Evolutionary conservation across 64 coral and sea anemone species (phyloP), one percentile per base, ranked within the genome.

Genomic region (Montipora sp.): DNA sequence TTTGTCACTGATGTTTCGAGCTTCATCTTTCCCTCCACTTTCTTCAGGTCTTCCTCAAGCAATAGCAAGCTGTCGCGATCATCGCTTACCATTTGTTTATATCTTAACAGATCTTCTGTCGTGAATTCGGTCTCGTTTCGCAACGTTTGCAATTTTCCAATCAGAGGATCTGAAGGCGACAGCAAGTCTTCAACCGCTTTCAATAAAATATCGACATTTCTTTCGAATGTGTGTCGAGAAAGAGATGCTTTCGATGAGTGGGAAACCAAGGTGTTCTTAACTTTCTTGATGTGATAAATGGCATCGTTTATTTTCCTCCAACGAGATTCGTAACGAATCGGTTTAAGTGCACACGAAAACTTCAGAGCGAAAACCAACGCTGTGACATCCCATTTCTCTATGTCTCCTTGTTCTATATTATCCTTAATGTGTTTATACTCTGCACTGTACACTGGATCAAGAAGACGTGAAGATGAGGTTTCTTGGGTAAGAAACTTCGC

Each of bases 341-440:
- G 3, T 55, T 14, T 69, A 18, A 90, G 24, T 5, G 88, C 88
- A 8, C 68, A 59, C 4, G 88, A 80, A 16, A 79, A 80, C 3
- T 66, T 79, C 15, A 90, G 3, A 66, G 88, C 88, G 24, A 90
- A 90, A 7, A 80, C 75, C 16, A 90, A 90, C 13, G 88, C 78
- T 27, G 88, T 90, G 69, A 90, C 88, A 24, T 90, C 88, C 88
- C 88, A 90, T 48, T 90, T 76, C 47, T 90, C 59, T 68, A 90
- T 59, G 48, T 90, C 16, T 61, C 88, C 88, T 22, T 1, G 13
- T 3, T 13, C 44, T 27, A 90, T 68, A 21, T 80, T 36, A 61
- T 90, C 75, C 18, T 80, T 90, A 27, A 90, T 90, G 18, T 57
- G 76, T 21, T 80, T 58, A 16, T 90, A 90, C 1, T 90, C 88